Conservation (phyloP, 2,888 invertebrate genomes). For the Ypsolopha scabrella region DNA sequence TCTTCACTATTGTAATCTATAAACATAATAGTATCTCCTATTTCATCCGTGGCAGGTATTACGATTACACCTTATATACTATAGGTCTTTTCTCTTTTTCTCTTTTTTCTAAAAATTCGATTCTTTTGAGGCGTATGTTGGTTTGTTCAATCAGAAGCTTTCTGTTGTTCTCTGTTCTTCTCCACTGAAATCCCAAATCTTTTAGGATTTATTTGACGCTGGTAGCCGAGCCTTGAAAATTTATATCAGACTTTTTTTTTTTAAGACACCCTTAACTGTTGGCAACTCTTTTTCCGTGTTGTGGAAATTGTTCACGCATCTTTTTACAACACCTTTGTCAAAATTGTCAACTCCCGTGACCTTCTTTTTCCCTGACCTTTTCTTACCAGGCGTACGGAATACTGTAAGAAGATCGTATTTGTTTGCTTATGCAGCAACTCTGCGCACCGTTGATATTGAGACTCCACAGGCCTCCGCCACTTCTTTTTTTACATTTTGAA, state of each 20-base stretch:
- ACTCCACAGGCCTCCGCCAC: background rate
- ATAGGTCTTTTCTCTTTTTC: too few species aligned
- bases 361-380: slow-evolving; percentile 8
- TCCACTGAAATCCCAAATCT: slow-evolving; percentile 2
- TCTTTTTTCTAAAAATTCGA: too few species aligned
- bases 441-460: background rate
- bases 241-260: background rate
- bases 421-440: slow-evolving; percentile 2
- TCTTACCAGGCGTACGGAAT: too few species aligned
- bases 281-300: slow-evolving; percentile 7
- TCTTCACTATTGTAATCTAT: too few species aligned
- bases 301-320: slow-evolving; percentile 12
- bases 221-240: too few species aligned
- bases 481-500: background rate
- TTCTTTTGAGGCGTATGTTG: too few species aligned
- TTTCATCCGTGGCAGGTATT: too few species aligned
- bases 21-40: too few species aligned
- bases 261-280: slow-evolving; percentile 2
- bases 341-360: background rate
- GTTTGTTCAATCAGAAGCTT: slow-evolving; percentile 7
- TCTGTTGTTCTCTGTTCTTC: slow-evolving; percentile 1
- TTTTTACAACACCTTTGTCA: too few species aligned
- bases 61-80: too few species aligned
- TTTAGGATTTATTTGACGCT: slow-evolving; percentile 1
- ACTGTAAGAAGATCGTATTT: too few species aligned